Percentiles rank a stretch among this genome's conserved stretches.
Evolutionary conservation across 2,888 invertebrate species (phyloP).

Genomic region (Seira musarum): DNA sequence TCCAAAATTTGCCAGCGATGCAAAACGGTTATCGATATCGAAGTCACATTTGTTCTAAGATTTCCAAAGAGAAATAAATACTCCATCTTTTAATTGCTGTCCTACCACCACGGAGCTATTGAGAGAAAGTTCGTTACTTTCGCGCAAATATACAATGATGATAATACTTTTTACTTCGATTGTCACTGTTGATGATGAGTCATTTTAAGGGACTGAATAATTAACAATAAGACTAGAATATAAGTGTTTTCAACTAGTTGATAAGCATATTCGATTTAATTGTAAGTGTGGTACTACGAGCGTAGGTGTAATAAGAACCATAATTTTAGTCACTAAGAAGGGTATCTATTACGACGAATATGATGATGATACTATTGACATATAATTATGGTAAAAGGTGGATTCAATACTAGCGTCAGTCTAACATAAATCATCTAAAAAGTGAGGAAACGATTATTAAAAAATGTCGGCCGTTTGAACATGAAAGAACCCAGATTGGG

Average conservation of each 20-base stretch:
- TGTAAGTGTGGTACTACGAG: slow-evolving; percentile 8
- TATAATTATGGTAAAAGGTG: background rate
- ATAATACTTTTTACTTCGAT: slow-evolving; percentile 35
- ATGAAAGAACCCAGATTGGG: too few species aligned
- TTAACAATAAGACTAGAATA: slow-evolving; percentile 59
- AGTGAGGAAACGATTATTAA: too few species aligned
- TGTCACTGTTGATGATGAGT: slow-evolving; percentile 61
- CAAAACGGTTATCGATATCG: too few species aligned
- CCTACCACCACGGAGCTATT: background rate
- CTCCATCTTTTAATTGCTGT: background rate
- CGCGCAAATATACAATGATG: slow-evolving; percentile 28
- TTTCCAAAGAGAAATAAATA: background rate
- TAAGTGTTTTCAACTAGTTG: slow-evolving; percentile 58
- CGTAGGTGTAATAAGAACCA: slow-evolving; percentile 32
- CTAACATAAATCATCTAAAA: too few species aligned
- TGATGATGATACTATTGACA: background rate
- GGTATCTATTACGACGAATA: slow-evolving; percentile 28
- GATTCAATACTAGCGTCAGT: too few species aligned
- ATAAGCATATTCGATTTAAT: slow-evolving; percentile 8
- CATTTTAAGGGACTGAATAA: slow-evolving; percentile 62
- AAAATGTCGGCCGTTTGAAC: too few species aligned
- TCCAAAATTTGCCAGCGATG: too few species aligned
- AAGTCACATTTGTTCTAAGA: too few species aligned
- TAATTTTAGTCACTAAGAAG: slow-evolving; percentile 53
- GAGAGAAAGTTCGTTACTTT: slow-evolving; percentile 14